A percentile compares a stretch with the other conserved stretches of the same genome.
These are phyloP conservation scores for Erebia aethiops DNA, from an alignment of 2,888 invertebrate genomes.

Conservation along the genomic window DNA sequence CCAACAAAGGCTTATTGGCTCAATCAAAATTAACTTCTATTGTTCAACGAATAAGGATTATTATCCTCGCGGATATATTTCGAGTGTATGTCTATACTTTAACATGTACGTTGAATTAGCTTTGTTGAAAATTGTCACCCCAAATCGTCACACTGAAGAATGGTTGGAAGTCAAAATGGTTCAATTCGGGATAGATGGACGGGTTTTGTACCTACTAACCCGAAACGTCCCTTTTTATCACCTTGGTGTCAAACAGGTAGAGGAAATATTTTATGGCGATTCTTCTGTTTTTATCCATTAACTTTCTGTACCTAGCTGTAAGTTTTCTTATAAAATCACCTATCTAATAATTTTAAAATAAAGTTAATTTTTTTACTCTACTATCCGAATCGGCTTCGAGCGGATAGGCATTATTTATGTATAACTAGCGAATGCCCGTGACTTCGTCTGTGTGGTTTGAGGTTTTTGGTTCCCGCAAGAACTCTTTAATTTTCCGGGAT, in stretches of 20 bases:
- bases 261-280: neutral
- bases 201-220: neutral
- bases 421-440: too few species aligned
- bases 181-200: slow-evolving; percentile 11
- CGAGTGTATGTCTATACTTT: neutral
- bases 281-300: too few species aligned
- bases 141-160: slow-evolving; percentile 32
- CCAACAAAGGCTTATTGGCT: neutral
- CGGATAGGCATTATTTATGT: too few species aligned
- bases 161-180: slow-evolving; percentile 29
- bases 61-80: neutral
- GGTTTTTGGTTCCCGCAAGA: too few species aligned
- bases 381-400: too few species aligned
- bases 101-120: slow-evolving; percentile 23
- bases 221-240: neutral
- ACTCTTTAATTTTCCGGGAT: too few species aligned
- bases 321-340: too few species aligned
- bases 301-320: too few species aligned
- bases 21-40: slow-evolving; percentile 8
- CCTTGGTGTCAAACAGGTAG: neutral
- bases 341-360: too few species aligned
- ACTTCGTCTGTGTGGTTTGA: too few species aligned
- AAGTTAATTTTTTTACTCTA: too few species aligned
- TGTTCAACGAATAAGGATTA: neutral
- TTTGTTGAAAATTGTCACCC: slow-evolving; percentile 30